Evolutionary conservation across 2,113 vertebrate genomes (phyloP).

Genomic region (Podocnemis expansa): DNA sequence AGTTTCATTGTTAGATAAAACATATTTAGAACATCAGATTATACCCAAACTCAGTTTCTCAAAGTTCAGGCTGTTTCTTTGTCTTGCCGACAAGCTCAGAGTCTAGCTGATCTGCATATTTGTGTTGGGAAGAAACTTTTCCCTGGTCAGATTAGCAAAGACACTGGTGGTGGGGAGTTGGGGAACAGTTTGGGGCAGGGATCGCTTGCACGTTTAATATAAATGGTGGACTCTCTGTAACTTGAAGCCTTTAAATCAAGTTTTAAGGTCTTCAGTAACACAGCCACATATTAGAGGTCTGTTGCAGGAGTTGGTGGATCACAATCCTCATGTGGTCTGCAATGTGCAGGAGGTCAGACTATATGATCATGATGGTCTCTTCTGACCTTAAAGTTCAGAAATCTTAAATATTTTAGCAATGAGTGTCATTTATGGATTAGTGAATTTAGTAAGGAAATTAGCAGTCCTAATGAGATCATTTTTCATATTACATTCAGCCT

Average conservation of each 20-base stretch:
- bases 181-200: too few species aligned
- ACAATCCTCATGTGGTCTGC: too few species aligned
- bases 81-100: neutral
- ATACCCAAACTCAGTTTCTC: neutral
- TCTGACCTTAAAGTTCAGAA: too few species aligned
- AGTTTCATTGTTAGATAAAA: neutral
- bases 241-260: too few species aligned
- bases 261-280: too few species aligned
- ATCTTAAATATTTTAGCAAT: neutral
- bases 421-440: neutral
- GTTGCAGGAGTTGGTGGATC: too few species aligned
- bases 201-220: too few species aligned
- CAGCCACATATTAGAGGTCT: too few species aligned
- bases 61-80: conserved; percentile 23
- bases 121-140: neutral
- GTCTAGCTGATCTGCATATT: neutral
- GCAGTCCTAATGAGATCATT: neutral
- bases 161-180: too few species aligned
- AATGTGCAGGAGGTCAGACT: too few species aligned
- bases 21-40: conserved; percentile 2
- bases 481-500: neutral
- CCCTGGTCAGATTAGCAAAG: neutral
- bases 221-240: too few species aligned
- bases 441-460: neutral
- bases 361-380: too few species aligned